Evolutionary conservation across 2,113 vertebrate genomes (phyloP).

Genomic region (Empidonax alnorum): DNA sequence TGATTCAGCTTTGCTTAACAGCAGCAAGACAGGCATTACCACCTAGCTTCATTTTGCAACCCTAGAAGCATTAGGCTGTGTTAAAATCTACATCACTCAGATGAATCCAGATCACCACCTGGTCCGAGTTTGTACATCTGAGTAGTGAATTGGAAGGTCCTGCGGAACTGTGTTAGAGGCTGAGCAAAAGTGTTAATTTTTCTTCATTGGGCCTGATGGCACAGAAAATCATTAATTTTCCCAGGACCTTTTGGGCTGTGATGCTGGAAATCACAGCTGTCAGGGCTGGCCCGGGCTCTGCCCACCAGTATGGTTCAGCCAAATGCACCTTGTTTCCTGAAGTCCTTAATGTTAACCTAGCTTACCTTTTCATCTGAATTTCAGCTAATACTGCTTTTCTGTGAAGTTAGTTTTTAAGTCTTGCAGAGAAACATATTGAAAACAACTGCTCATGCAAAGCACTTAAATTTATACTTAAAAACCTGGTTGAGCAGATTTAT

Average conservation of each 20-base stretch:
- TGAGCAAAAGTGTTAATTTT: not conserved
- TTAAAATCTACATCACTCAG: not conserved
- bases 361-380: not conserved
- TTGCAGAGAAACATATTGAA: not conserved
- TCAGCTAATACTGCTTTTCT: not conserved
- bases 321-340: not conserved
- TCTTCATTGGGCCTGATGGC: not conserved
- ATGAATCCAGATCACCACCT: not conserved
- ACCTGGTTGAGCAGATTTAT: not conserved
- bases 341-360: not conserved
- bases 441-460: not conserved
- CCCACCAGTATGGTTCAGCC: not conserved
- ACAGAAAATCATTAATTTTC: not conserved
- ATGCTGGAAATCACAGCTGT: not conserved
- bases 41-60: not conserved
- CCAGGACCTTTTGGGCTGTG: not conserved
- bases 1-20: not conserved
- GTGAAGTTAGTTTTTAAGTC: not conserved
- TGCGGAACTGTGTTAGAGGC: not conserved
- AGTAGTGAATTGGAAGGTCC: not conserved
- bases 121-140: not conserved
- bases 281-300: not conserved
- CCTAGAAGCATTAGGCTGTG: not conserved
- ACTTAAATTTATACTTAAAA: not conserved
- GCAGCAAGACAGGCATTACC: not conserved